Evolutionary conservation across 2,888 invertebrate species (phyloP).

Genomic region (Mythimna loreyi): DNA sequence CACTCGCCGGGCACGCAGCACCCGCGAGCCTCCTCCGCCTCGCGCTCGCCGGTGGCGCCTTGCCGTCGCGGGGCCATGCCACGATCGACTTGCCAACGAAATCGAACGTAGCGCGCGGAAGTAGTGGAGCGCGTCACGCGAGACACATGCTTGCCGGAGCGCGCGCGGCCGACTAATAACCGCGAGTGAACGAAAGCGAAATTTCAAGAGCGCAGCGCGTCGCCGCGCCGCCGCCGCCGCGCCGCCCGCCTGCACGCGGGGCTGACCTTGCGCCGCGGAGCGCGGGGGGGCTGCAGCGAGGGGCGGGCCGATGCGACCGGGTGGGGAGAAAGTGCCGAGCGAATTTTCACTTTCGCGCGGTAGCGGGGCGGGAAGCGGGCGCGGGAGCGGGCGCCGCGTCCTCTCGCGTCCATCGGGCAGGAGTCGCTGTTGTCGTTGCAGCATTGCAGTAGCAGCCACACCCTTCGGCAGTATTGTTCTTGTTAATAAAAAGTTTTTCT

Average conservation of each 20-base stretch:
- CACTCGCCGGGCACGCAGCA: constrained; percentile 97
- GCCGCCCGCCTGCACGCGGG: constrained; percentile 83
- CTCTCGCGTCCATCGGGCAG: constrained; percentile 7
- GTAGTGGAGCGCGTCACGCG: constrained; percentile 87
- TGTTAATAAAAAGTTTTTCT: no score
- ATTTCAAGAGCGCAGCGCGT: constrained; percentile 92
- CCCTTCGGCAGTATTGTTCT: neutral
- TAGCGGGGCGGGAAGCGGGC: constrained; percentile 75
- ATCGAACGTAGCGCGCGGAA: constrained; percentile 83
- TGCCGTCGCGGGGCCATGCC: constrained; percentile 89
- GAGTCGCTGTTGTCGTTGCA: neutral
- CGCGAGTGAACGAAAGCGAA: constrained; percentile 93
- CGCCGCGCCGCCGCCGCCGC: constrained; percentile 85
- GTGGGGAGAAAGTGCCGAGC: constrained; percentile 90
- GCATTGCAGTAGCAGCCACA: constrained; percentile 5
- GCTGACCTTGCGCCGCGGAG: constrained; percentile 83
- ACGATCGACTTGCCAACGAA: constrained; percentile 82
- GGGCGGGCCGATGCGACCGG: constrained; percentile 73
- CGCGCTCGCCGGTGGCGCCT: constrained; percentile 88
- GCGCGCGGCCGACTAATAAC: constrained; percentile 91
- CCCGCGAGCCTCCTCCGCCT: constrained; percentile 89
- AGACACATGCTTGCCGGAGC: constrained; percentile 91
- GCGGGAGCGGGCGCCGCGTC: constrained; percentile 71
- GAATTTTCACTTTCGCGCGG: constrained; percentile 89
- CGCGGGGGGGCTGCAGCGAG: constrained; percentile 66